Percentiles rank a stretch among this genome's conserved stretches.
phyloP scores from a whole-genome alignment of 2,888 invertebrate genomes.

The Campoletis raptor region DNA sequence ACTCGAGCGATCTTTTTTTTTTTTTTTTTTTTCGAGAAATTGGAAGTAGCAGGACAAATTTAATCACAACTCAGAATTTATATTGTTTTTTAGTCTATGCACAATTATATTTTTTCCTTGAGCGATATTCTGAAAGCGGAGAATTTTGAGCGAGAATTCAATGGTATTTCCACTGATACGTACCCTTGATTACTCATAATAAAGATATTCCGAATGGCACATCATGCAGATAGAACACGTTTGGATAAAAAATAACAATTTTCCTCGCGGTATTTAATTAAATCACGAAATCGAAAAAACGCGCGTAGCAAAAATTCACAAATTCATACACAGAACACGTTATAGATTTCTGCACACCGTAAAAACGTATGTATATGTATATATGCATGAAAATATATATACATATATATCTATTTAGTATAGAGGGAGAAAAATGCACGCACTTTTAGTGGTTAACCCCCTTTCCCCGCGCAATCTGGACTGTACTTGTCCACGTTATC shows the following conservation, averaged over 20 bases:
- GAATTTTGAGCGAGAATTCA: not conserved
- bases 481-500: constrained; percentile 70
- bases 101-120: not conserved
- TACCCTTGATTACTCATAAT: not conserved
- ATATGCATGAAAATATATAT: constrained; percentile 8
- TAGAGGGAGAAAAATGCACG: constrained; percentile 54
- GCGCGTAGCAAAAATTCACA: not conserved
- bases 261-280: not conserved
- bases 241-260: constrained; percentile 29
- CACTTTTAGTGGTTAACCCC: constrained; percentile 31
- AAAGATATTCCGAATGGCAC: not conserved
- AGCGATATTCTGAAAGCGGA: not conserved
- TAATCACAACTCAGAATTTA: not conserved
- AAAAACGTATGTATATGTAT: constrained; percentile 27
- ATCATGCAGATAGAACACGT: constrained; percentile 52
- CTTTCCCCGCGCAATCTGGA: constrained; percentile 45
- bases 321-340: constrained; percentile 37
- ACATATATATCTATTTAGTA: constrained; percentile 17
- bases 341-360: constrained; percentile 22
- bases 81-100: not conserved
- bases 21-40: not conserved
- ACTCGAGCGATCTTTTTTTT: not conserved
- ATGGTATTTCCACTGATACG: constrained; percentile 9
- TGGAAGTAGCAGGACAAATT: not conserved
- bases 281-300: not conserved